phyloP scores from a whole-genome alignment of 1,140 invertebrate species.

The Drosophila auraria region DNA sequence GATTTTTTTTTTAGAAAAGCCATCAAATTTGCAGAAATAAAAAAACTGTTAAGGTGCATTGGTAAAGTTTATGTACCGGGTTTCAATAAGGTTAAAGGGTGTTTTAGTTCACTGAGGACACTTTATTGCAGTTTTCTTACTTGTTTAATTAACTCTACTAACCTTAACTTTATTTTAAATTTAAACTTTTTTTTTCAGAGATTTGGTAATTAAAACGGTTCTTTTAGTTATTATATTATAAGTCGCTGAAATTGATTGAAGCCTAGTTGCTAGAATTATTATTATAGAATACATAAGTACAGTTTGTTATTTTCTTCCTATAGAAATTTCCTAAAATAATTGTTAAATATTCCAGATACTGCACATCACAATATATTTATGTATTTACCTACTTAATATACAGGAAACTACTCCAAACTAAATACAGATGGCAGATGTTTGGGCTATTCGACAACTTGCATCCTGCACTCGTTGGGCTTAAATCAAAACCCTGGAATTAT shows the following conservation, averaged over 20 bases:
- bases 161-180: too few relatives aligned
- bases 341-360: neutral
- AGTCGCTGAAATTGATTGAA: too few relatives aligned
- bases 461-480: conserved; percentile 2
- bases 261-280: too few relatives aligned
- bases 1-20: conserved; percentile 55
- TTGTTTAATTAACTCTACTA: too few relatives aligned
- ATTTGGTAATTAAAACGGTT: too few relatives aligned
- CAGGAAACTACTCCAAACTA: neutral
- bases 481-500: conserved; percentile 47
- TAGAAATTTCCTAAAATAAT: neutral
- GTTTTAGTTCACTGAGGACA: too few relatives aligned
- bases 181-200: too few relatives aligned
- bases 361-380: too few relatives aligned
- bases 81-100: neutral
- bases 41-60: neutral
- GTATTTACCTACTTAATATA: neutral
- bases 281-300: too few relatives aligned
- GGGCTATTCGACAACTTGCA: neutral
- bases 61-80: neutral
- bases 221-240: too few relatives aligned
- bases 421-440: neutral
- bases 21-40: neutral
- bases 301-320: too few relatives aligned
- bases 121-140: too few relatives aligned